These are phyloP conservation scores for Addax nasomaculatus DNA, from an alignment of 2,113 vertebrate genomes.

Conservation along the genomic window DNA sequence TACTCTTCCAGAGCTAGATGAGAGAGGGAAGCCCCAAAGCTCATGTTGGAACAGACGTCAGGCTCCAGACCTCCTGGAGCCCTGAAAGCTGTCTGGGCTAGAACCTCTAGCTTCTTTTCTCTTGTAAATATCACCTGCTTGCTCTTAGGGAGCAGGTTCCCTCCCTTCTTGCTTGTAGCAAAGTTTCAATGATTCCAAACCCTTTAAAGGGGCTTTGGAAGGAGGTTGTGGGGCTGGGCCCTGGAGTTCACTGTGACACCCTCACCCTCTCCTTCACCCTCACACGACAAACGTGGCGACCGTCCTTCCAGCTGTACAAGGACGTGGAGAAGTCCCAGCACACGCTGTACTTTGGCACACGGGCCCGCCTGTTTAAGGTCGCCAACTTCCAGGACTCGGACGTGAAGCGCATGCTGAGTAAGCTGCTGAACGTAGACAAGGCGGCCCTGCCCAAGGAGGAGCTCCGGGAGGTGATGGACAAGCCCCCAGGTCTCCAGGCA, in stretches of 20 bases:
- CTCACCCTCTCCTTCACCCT: not conserved
- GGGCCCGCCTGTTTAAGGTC: constrained; percentile 86
- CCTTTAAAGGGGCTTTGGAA: not conserved
- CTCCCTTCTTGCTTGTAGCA: not conserved
- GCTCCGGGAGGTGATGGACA: constrained; percentile 86
- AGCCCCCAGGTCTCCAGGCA: constrained; percentile 24
- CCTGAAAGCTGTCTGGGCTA: not conserved
- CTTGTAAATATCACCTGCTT: not conserved
- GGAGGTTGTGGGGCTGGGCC: no score
- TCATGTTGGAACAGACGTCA: not conserved
- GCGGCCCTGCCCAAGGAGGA: constrained; percentile 83
- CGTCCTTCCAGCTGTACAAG: constrained; percentile 83
- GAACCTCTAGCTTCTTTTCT: not conserved
- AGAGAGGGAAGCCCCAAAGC: not conserved
- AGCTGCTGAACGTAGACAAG: constrained; percentile 90
- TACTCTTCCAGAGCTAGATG: not conserved
- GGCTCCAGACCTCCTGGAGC: not conserved
- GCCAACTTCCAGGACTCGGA: constrained; percentile 84
- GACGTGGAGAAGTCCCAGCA: constrained; percentile 89
- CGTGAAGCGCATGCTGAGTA: constrained; percentile 86
- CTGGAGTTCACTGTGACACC: not conserved
- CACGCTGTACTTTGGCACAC: constrained; percentile 84
- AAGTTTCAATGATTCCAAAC: not conserved
- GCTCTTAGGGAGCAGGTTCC: not conserved
- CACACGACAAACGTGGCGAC: not conserved